A percentile compares a stretch with the other conserved stretches of the same genome.
Conservation (phyloP, 2,888 invertebrate species). For the Apoderus coryli region DNA sequence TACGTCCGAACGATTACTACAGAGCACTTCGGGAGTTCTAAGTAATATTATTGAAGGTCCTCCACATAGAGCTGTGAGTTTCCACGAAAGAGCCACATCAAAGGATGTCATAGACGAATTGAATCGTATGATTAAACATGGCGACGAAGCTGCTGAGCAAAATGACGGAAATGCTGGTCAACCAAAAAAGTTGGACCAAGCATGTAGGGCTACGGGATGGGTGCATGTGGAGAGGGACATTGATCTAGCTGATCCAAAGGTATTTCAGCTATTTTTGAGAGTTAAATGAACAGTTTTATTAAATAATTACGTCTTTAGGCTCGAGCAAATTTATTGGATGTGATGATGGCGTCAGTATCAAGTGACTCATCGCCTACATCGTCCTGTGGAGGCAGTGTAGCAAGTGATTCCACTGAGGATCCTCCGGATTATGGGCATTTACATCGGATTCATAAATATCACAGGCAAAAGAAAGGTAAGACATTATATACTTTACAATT, state of each 20-base stretch:
- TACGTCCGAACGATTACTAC: conserved; percentile 30
- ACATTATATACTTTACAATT: too few relatives aligned
- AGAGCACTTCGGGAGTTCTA: conserved; percentile 27
- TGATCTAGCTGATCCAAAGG: conserved; percentile 67
- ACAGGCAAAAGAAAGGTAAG: conserved; percentile 64
- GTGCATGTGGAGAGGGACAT: conserved; percentile 64
- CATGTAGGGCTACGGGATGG: conserved; percentile 63
- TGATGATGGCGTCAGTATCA: conserved; percentile 53
- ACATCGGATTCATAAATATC: conserved; percentile 50
- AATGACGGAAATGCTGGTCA: conserved; percentile 18
- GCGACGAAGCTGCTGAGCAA: conserved; percentile 31
- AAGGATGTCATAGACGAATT: conserved; percentile 65
- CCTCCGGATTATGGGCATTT: conserved; percentile 53
- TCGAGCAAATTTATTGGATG: conserved; percentile 59
- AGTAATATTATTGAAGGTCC: conserved; percentile 35
- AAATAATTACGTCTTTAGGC: conserved; percentile 37
- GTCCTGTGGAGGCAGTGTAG: conserved; percentile 48
- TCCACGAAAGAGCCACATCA: conserved; percentile 58
- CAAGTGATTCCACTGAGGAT: conserved; percentile 44
- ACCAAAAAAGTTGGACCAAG: conserved; percentile 39
- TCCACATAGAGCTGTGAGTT: conserved; percentile 45
- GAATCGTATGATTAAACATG: conserved; percentile 47
- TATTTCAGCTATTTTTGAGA: conserved; percentile 22
- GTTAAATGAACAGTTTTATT: background rate
- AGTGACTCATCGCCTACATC: conserved; percentile 55